Base-by-base conservation (phyloP, 2,113 vertebrate species). In the Notarius quadriscutis region DNA sequence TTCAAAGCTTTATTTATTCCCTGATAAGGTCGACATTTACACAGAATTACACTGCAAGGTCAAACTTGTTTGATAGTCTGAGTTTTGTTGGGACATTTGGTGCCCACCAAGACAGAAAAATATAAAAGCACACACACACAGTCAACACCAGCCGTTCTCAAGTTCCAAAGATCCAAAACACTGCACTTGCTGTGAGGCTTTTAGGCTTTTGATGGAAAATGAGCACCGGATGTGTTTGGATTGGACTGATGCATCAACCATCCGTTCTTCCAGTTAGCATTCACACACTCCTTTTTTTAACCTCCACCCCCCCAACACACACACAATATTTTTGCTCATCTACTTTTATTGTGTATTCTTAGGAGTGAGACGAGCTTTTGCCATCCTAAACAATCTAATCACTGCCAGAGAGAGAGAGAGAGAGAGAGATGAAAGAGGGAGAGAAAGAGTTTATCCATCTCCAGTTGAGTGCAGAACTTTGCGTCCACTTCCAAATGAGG, bases 151-250 rank as follows among this genome's bases (percentile, higher is more conserved):
- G 57, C 27, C 20, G 4, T 81, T 81, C 57, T 81, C 30, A 5
- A 48, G 18, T 83, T 83, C 60, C 62, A 65, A 83, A 83, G 60
- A 62, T 83, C 20, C 60, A 67, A 83, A 83, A 51, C 60, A 83
- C 22, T 63, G 60, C 60, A 83, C 81, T 83, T 83, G 41, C 81
- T 83, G 81, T 83, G 81, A 83, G 22, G 81, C 41, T 81, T 81
- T 81, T 27, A 67, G 12, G 81, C 25, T 82, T 82, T 67, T 67
- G 81, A 67, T 67, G 81, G 41, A 83, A 83, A 83, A 83, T 67
- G 48, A 83, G 62, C 22, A 67, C 81, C 81, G 81, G 81, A 83
- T 83, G 60, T 83, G 81, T 83, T 83, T 83, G 34, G 60, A 83
- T 83, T 83, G 62, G 60, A 65, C 81, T 20, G 41, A 65, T 51